A percentile compares a stretch with the other conserved stretches of the same genome.
Conservation (phyloP, 2,888 invertebrate genomes). For the Strigamia maritima region DNA sequence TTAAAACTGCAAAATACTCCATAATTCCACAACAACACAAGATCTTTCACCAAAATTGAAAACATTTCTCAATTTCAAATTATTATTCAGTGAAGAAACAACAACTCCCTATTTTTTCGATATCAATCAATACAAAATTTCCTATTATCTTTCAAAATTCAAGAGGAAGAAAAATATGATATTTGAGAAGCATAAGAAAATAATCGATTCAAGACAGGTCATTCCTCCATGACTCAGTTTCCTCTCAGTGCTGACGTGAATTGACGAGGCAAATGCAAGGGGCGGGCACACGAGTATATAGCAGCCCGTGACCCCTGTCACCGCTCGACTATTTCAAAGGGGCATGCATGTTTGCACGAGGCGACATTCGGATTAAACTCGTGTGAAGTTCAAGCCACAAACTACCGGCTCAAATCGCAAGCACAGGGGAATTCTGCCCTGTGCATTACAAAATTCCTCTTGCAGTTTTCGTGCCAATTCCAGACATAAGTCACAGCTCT, state of each 20-base stretch:
- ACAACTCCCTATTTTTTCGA: no score
- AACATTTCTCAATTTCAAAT: no score
- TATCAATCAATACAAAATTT: no score
- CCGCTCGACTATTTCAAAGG: conserved; percentile 21
- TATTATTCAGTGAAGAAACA: no score
- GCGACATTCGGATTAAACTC: conserved; percentile 16
- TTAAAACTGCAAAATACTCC: no score
- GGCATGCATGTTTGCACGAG: background rate
- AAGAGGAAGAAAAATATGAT: background rate
- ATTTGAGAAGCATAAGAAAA: background rate
- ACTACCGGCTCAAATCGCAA: background rate
- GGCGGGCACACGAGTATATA: background rate
- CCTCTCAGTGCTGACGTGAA: background rate
- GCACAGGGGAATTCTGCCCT: background rate
- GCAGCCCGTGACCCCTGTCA: conserved; percentile 21
- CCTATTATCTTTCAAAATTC: background rate
- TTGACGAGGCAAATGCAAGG: conserved; percentile 17
- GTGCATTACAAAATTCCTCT: conserved; percentile 2
- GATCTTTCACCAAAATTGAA: no score
- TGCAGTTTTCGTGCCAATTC: conserved; percentile 5
- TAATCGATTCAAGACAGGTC: conserved; percentile 20
- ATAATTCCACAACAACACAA: no score
- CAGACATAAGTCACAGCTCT: background rate
- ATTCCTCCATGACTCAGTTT: background rate
- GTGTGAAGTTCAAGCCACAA: conserved; percentile 23